A percentile compares a stretch with the other conserved stretches of the same genome.
Evolutionary conservation across 2,888 invertebrate species (phyloP).

Genomic region (Caenorhabditis becei): DNA sequence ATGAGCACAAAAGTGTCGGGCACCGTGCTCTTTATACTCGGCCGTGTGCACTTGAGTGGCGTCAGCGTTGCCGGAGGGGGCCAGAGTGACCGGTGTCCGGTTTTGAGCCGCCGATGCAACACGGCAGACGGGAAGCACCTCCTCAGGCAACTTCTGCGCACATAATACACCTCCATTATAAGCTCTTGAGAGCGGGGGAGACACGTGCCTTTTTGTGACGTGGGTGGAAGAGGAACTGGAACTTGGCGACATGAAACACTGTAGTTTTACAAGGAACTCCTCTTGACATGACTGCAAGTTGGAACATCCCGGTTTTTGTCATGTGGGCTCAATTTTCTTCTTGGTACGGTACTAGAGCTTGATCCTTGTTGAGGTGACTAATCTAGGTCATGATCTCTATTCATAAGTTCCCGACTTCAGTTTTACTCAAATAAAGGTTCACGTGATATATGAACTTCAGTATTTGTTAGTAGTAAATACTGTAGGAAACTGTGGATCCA

Average conservation of each 20-base stretch:
- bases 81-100: conserved; percentile 39
- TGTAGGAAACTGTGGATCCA: too few relatives aligned
- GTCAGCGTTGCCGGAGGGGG: conserved; percentile 38
- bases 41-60: conserved; percentile 40
- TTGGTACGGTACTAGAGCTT: too few relatives aligned
- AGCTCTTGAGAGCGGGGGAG: background rate
- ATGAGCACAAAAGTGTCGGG: conserved; percentile 49
- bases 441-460: too few relatives aligned
- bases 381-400: too few relatives aligned
- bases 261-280: conserved; percentile 10
- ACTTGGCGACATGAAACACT: background rate
- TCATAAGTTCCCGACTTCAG: too few relatives aligned
- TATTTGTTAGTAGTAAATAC: too few relatives aligned
- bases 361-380: too few relatives aligned
- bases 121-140: conserved; percentile 44
- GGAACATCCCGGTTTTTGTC: background rate
- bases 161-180: conserved; percentile 53
- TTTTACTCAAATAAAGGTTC: too few relatives aligned
- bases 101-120: conserved; percentile 46
- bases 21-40: conserved; percentile 55
- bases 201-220: conserved; percentile 29
- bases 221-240: conserved; percentile 5
- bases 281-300: background rate
- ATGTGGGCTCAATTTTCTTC: too few relatives aligned
- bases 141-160: conserved; percentile 47